A percentile compares a stretch with the other conserved stretches of the same genome.
Conservation (phyloP, 2,797 vertebrate genomes). For the Zalophus californianus region DNA sequence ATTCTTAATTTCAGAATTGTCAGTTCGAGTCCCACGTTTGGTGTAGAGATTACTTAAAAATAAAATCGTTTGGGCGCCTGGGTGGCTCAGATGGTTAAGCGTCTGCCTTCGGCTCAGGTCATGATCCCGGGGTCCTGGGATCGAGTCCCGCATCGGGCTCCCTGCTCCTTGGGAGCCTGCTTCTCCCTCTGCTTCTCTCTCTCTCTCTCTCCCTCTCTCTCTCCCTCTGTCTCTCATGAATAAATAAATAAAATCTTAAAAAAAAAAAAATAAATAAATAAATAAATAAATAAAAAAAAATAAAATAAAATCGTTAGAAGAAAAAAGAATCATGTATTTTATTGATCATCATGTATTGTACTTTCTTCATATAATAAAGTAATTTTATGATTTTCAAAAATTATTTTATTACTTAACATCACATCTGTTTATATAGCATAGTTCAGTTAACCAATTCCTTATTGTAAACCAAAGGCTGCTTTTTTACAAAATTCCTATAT, state of each 20-base stretch:
- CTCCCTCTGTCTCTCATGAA: too few species aligned
- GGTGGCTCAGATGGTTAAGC: too few species aligned
- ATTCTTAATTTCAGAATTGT: not conserved
- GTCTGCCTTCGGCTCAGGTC: too few species aligned
- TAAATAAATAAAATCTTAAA: too few species aligned
- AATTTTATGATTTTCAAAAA: not conserved
- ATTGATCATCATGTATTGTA: not conserved
- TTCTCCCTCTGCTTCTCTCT: too few species aligned
- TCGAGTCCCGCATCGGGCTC: too few species aligned
- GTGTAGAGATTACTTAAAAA: not conserved
- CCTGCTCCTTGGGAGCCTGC: too few species aligned
- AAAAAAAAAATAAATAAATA: too few species aligned
- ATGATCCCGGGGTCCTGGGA: too few species aligned
- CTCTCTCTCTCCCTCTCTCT: too few species aligned
- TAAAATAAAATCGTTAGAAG: not conserved
- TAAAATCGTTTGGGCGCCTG: not conserved
- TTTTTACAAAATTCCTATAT: not conserved
- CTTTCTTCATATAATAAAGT: not conserved
- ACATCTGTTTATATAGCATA: not conserved
- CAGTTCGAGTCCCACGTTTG: not conserved
- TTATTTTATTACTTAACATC: not conserved
- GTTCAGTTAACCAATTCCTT: conserved; percentile 6
- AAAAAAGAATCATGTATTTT: not conserved
- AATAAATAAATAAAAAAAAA: too few species aligned
- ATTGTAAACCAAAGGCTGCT: not conserved